phyloP scores from a whole-genome alignment of 2,888 invertebrate genomes.

The Dicyrtoma fusca region DNA sequence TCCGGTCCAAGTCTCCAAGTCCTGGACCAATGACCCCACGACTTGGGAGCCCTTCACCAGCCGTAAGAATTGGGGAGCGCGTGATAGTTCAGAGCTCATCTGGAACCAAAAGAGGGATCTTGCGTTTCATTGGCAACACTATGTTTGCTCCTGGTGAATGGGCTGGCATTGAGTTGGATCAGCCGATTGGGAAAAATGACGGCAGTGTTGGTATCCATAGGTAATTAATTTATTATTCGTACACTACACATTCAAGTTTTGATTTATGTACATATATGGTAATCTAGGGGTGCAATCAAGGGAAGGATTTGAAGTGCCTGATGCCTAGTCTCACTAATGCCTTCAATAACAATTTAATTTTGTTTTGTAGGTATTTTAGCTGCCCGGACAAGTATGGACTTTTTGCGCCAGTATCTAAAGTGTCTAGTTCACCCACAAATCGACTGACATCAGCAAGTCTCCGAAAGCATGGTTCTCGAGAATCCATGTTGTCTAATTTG shows the following conservation, averaged over 20 bases:
- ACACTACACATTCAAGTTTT: neutral
- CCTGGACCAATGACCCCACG: conserved; percentile 51
- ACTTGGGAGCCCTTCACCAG: conserved; percentile 36
- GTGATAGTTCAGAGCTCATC: conserved; percentile 83
- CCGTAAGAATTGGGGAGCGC: conserved; percentile 80
- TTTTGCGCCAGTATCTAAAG: conserved; percentile 90
- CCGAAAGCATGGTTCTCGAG: conserved; percentile 78
- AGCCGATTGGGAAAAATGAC: conserved; percentile 92
- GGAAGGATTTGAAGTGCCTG: too few species aligned
- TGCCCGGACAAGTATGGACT: conserved; percentile 88
- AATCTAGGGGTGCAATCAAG: too few species aligned
- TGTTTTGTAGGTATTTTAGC: conserved; percentile 79
- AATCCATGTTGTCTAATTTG: conserved; percentile 73
- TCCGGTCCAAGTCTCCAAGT: conserved; percentile 56
- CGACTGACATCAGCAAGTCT: conserved; percentile 64
- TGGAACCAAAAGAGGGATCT: conserved; percentile 84
- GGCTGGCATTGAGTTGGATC: conserved; percentile 95
- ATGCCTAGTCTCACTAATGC: too few species aligned
- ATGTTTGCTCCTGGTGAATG: conserved; percentile 84
- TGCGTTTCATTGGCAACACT: conserved; percentile 83
- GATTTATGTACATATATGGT: too few species aligned
- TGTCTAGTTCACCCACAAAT: conserved; percentile 80
- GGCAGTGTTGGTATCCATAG: conserved; percentile 90
- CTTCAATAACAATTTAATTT: neutral
- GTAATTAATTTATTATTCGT: conserved; percentile 67